Conservation (phyloP, 2,113 vertebrate species). For the Lethenteron reissneri region DNA sequence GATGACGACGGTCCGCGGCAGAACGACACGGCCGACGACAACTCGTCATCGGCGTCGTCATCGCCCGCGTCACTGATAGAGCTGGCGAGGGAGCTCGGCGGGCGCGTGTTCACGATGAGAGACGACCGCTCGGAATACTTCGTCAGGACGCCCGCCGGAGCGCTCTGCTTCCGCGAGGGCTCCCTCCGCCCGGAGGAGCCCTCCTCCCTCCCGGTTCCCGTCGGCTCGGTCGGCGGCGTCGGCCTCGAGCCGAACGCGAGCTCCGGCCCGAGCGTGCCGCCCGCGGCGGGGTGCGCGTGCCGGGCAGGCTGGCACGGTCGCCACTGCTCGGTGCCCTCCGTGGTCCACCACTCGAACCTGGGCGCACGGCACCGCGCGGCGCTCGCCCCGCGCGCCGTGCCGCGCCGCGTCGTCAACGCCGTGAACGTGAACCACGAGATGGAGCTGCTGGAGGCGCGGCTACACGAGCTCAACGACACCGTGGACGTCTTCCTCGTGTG, state of each 20-base stretch:
- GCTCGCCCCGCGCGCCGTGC: slow-evolving; percentile 46
- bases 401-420: slow-evolving; percentile 69
- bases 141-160: slow-evolving; percentile 62
- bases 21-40: not conserved
- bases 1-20: not conserved
- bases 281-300: slow-evolving; percentile 33
- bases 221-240: no score
- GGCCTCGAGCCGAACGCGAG: no score
- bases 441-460: slow-evolving; percentile 69
- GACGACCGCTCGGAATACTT: slow-evolving; percentile 57
- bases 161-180: slow-evolving; percentile 64
- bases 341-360: slow-evolving; percentile 89
- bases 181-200: slow-evolving; percentile 55
- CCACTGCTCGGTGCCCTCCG: slow-evolving; percentile 81
- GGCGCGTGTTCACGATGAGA: slow-evolving; percentile 29
- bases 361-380: slow-evolving; percentile 68
- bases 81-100: slow-evolving; percentile 10
- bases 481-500: slow-evolving; percentile 81
- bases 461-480: slow-evolving; percentile 55
- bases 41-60: no score
- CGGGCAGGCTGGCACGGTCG: slow-evolving; percentile 83
- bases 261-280: no score
- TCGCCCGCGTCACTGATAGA: no score
- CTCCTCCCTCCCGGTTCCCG: not conserved
- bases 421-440: slow-evolving; percentile 97